Conservation (phyloP, 2,113 vertebrate genomes). For the Zosterops pallidus region DNA sequence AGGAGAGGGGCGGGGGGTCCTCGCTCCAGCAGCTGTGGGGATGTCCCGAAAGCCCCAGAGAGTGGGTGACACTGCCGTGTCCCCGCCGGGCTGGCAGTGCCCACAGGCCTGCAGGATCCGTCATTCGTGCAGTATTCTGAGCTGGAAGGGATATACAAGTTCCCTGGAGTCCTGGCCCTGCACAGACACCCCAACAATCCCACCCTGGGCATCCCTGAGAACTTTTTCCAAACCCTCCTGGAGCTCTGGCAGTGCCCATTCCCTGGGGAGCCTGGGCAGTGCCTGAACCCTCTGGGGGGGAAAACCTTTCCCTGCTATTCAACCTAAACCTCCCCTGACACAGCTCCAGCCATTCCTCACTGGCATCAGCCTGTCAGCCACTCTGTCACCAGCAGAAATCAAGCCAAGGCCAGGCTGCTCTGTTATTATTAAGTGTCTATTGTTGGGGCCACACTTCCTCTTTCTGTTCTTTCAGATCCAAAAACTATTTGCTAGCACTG, state of each 20-base stretch:
- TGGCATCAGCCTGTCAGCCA: too few relatives aligned
- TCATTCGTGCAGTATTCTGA: background rate
- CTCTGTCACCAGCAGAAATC: background rate
- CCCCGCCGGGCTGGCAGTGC: background rate
- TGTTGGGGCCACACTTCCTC: background rate
- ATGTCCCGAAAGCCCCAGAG: background rate
- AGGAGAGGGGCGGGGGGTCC: background rate
- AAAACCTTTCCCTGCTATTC: background rate
- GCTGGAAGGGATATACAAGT: background rate
- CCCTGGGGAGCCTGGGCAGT: background rate
- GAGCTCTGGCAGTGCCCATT: background rate
- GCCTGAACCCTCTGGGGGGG: background rate
- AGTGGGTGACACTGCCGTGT: background rate
- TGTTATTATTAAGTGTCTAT: accelerated
- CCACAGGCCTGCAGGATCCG: background rate
- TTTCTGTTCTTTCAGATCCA: background rate
- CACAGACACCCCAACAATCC: background rate
- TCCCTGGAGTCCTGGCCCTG: background rate
- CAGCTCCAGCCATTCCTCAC: background rate
- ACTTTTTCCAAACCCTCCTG: accelerated
- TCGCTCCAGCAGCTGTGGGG: background rate
- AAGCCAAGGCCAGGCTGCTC: background rate
- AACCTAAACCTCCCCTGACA: accelerated
- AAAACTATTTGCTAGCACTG: background rate
- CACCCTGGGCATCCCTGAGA: accelerated